Evolutionary conservation across 2,797 vertebrate genomes (phyloP).

Genomic region (Hydrophis major): DNA sequence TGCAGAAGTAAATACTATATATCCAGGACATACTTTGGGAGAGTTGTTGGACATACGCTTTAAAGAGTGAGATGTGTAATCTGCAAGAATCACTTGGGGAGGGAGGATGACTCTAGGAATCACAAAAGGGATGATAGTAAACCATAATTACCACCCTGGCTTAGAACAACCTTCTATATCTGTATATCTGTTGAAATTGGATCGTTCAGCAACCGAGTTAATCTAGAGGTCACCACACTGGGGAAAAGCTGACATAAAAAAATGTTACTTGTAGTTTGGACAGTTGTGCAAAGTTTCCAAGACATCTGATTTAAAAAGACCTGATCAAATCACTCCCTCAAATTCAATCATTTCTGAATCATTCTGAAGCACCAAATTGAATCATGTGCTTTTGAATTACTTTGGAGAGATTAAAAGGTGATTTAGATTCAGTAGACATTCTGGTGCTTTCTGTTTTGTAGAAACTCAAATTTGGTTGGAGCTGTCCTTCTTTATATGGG

Average conservation of each 20-base stretch:
- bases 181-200: background rate
- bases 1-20: background rate
- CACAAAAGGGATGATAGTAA: background rate
- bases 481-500: background rate
- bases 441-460: background rate
- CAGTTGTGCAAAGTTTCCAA: background rate
- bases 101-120: background rate
- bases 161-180: background rate
- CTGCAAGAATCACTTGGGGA: background rate
- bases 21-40: background rate
- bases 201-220: background rate
- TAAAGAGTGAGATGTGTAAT: background rate
- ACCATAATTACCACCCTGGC: background rate
- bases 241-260: background rate
- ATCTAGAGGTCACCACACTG: background rate
- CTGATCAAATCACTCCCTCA: background rate
- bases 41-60: background rate
- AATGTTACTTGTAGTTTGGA: background rate
- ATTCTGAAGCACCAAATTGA: background rate
- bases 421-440: background rate
- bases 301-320: background rate
- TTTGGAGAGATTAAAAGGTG: background rate
- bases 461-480: background rate
- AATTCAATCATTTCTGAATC: background rate
- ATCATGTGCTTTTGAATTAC: background rate